phyloP scores from a whole-genome alignment of 2,113 vertebrate genomes.

The Nothocercus nigrocapillus region DNA sequence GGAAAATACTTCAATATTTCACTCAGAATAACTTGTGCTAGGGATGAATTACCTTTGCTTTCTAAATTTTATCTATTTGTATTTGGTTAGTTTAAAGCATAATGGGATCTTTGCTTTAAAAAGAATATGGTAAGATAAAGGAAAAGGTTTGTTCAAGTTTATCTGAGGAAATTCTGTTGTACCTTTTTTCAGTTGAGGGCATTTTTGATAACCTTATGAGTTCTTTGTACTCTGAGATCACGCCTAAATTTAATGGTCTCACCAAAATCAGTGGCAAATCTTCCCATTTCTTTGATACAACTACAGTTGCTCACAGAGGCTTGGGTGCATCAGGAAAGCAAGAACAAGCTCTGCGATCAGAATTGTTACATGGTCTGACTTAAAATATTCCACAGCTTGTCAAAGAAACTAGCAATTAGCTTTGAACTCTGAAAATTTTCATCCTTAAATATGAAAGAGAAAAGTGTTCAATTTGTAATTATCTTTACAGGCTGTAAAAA shows the following conservation, averaged over 20 bases:
- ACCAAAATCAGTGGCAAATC: background rate
- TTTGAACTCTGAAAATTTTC: constrained; percentile 7
- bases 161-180: background rate
- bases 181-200: background rate
- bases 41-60: background rate
- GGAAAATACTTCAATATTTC: background rate
- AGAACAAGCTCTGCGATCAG: background rate
- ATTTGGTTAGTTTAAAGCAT: background rate
- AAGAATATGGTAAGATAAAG: background rate
- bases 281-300: background rate
- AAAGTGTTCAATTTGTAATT: constrained; percentile 5
- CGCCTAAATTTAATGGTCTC: background rate
- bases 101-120: background rate
- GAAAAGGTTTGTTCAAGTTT: background rate
- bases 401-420: constrained; percentile 37
- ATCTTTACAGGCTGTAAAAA: constrained; percentile 1
- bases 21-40: background rate
- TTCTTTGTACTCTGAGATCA: background rate
- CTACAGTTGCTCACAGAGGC: background rate
- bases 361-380: background rate
- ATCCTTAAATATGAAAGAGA: background rate
- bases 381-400: background rate
- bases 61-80: background rate
- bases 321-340: background rate
- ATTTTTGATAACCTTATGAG: background rate